Evolutionary conservation across 2,888 invertebrate species (phyloP), one percentile per base, ranked within the genome.

Genomic region (Drosophila anomelani): DNA sequence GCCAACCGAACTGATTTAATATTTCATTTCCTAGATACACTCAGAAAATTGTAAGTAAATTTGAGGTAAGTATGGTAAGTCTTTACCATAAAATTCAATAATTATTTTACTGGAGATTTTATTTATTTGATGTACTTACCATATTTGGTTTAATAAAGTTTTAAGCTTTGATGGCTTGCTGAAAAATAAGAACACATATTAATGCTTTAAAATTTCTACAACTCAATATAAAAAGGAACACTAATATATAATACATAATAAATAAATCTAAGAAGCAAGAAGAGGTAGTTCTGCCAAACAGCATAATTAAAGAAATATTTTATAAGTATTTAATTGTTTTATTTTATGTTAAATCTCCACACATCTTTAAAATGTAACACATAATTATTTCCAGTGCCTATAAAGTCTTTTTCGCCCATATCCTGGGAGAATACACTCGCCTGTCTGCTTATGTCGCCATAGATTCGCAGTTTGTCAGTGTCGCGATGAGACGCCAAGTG

Each of bases 391-490:
- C 7, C 2, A 47, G 64, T 63, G 64, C n/a, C n/a, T 13, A 15
- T 8, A 13, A 36, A 36, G 29, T 32, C 13, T 13, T 51, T 41
- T 43, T 29, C 17, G 20, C 13, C 20, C 49, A 43, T 26, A 6
- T 43, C 60, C 54, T 34, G 4, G 34, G 34, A 36, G 60, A 41
- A 59, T 59, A 43, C 68, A 32, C 23, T 49, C 36, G 56, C 29
- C 69, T 58, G 71, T 46, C 67, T 54, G 53, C 68, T 67, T 67
- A 68, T 67, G 68, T 68, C 39, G 68, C 69, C 44, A 77, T 71
- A 64, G 71, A 70, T 69, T 72, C 72, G 69, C 68, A 64, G 74
- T 79, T 77, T 68, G 68, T 68, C 68, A 68, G 69, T 74, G 66
- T 58, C 72, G 54, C 46, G 32, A 34, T 49, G 62, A 47, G 58